phyloP scores from a whole-genome alignment of 2,888 invertebrate species.

The Seira sanloemensis region DNA sequence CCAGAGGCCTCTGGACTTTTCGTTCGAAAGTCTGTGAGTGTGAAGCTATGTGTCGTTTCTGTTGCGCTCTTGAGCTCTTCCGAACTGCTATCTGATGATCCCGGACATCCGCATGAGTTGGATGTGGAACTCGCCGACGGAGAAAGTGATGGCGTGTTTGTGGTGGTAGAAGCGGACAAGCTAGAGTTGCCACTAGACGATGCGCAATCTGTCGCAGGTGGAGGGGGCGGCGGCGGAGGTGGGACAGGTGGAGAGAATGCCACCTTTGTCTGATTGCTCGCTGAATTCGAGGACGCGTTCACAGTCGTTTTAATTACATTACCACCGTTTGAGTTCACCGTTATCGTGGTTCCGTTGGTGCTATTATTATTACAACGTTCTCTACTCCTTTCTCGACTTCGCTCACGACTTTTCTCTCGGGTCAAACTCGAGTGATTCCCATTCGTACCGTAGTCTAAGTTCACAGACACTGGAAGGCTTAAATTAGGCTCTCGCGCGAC shows the following conservation, averaged over 20 bases:
- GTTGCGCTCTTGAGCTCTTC: slow-evolving; percentile 61
- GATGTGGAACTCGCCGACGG: slow-evolving; percentile 66
- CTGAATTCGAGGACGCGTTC: slow-evolving; percentile 32
- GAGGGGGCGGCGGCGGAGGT: slow-evolving; percentile 33
- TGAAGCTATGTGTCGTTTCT: slow-evolving; percentile 66
- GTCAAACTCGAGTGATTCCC: slow-evolving; percentile 7
- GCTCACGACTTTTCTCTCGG: slow-evolving; percentile 41
- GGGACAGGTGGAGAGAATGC: slow-evolving; percentile 16
- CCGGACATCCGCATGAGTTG: slow-evolving; percentile 66
- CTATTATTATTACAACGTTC: slow-evolving; percentile 46
- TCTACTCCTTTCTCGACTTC: slow-evolving; percentile 44
- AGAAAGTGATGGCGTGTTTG: slow-evolving; percentile 69
- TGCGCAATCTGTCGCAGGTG: slow-evolving; percentile 59
- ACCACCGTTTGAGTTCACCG: slow-evolving; percentile 54
- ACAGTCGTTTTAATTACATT: slow-evolving; percentile 63
- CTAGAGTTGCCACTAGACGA: slow-evolving; percentile 72
- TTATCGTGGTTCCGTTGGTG: slow-evolving; percentile 44
- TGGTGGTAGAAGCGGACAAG: slow-evolving; percentile 65
- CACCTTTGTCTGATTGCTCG: slow-evolving; percentile 34
- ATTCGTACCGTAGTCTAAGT: slow-evolving; percentile 48
- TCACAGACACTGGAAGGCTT: slow-evolving; percentile 55
- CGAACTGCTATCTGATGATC: slow-evolving; percentile 60
- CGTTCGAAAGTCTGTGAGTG: slow-evolving; percentile 47
- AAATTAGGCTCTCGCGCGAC: slow-evolving; percentile 36
- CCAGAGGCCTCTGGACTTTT: slow-evolving; percentile 44